A percentile compares a stretch with the other conserved stretches of the same genome.
phyloP scores from a whole-genome alignment of 2,113 vertebrate species.

The Eulacestoma nigropectus region DNA sequence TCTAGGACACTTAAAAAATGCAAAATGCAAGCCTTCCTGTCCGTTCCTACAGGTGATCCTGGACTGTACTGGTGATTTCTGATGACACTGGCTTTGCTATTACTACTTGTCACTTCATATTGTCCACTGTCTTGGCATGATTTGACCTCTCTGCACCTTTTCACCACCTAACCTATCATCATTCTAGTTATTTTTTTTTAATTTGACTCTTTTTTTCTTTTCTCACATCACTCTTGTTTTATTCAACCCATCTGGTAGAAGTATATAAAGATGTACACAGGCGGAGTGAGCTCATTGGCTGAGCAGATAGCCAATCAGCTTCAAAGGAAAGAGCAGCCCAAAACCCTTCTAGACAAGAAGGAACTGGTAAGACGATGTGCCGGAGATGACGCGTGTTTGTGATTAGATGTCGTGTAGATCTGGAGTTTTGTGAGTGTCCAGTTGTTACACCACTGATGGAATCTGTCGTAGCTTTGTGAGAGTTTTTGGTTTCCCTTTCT shows the following conservation, averaged over 20 bases:
- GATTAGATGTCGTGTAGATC: conserved; percentile 26
- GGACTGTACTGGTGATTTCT: not conserved
- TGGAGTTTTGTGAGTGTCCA: not conserved
- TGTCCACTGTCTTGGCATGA: conserved; percentile 73
- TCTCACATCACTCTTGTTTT: conserved; percentile 50
- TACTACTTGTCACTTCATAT: conserved; percentile 43
- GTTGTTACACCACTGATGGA: not conserved
- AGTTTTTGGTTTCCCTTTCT: not conserved
- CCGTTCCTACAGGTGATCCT: not conserved
- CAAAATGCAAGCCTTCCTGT: not conserved
- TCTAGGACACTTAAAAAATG: not conserved
- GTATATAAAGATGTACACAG: conserved; percentile 95
- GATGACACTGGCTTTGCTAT: conserved; percentile 8
- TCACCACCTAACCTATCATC: conserved; percentile 46
- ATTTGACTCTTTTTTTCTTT: conserved; percentile 32
- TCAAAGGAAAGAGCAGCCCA: conserved; percentile 86
- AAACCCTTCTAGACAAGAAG: conserved; percentile 88
- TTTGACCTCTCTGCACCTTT: conserved; percentile 64
- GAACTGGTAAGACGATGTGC: conserved; percentile 85
- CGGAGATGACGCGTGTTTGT: not conserved
- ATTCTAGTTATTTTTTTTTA: conserved; percentile 14
- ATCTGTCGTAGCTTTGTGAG: not conserved
- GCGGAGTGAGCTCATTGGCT: conserved; percentile 94
- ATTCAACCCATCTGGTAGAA: conserved; percentile 76
- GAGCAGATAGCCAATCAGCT: conserved; percentile 97